Conservation (phyloP, 2,113 vertebrate species). For the Lepus timidus region DNA sequence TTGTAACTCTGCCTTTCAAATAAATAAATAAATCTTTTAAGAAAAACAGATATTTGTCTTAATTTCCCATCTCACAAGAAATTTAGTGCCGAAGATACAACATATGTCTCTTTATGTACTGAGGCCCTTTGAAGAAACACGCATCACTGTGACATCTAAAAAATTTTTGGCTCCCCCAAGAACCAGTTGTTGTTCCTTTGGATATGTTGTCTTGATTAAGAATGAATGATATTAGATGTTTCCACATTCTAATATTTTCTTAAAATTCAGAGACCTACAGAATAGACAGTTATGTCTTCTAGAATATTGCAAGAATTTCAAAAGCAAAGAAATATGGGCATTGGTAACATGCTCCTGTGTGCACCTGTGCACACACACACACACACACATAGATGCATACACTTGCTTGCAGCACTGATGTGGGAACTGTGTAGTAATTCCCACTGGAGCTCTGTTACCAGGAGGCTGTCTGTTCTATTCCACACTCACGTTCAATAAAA, state of each 20-base stretch:
- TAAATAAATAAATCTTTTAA: not conserved
- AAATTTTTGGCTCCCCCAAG: not conserved
- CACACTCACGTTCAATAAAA: not conserved
- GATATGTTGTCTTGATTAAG: not conserved
- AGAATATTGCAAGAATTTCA: not conserved
- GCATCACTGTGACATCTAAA: not conserved
- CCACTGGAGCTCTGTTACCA: not conserved
- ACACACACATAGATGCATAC: not conserved
- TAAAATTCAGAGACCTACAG: not conserved
- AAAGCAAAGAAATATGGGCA: not conserved
- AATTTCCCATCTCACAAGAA: not conserved
- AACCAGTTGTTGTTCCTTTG: not conserved
- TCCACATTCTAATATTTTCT: not conserved
- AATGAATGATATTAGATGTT: not conserved
- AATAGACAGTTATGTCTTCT: not conserved
- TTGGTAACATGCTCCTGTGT: accelerated
- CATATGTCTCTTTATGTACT: not conserved
- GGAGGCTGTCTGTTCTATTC: not conserved
- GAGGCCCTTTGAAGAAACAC: not conserved
- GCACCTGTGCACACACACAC: no score
- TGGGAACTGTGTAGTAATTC: slow-evolving; percentile 31
- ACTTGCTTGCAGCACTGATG: not conserved
- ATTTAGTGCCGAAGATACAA: not conserved
- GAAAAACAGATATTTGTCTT: not conserved
- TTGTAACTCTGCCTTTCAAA: no score